Percentiles rank a stretch among this genome's conserved stretches.
phyloP scores from a whole-genome alignment of 2,888 invertebrate genomes.

The Rhorus exstirpatorius region DNA sequence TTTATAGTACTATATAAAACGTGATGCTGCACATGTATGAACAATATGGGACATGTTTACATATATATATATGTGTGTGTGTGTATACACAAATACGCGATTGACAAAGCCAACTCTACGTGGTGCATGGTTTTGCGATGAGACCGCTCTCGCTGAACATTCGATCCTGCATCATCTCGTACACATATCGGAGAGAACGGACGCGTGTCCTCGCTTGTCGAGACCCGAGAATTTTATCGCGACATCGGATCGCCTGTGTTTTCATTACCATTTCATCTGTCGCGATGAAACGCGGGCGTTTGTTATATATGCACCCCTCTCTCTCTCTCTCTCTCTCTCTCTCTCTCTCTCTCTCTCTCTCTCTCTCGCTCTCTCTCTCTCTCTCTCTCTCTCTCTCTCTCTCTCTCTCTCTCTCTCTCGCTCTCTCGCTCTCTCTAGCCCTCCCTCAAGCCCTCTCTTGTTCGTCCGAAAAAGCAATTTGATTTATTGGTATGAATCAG shows the following conservation, averaged over 20 bases:
- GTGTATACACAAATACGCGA: slow-evolving; percentile 43
- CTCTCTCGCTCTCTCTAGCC: neutral
- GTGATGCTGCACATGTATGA: slow-evolving; percentile 20
- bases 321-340: slow-evolving; percentile 9
- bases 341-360: neutral
- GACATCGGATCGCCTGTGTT: slow-evolving; percentile 82
- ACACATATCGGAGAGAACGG: slow-evolving; percentile 72
- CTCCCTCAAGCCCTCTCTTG: neutral
- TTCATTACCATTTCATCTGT: slow-evolving; percentile 84
- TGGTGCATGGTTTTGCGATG: slow-evolving; percentile 69
- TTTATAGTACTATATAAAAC: slow-evolving; percentile 3
- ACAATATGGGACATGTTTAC: slow-evolving; percentile 48
- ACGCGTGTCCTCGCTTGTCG: slow-evolving; percentile 80
- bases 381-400: slow-evolving; percentile 6
- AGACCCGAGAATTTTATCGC: slow-evolving; percentile 83
- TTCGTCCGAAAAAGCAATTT: slow-evolving; percentile 80
- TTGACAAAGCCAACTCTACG: slow-evolving; percentile 63
- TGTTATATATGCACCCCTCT: slow-evolving; percentile 49
- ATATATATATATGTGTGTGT: neutral
- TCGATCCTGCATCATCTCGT: slow-evolving; percentile 70
- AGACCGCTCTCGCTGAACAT: slow-evolving; percentile 37
- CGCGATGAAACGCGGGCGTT: slow-evolving; percentile 68
- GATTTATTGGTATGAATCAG: slow-evolving; percentile 80
- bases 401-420: slow-evolving; percentile 3
- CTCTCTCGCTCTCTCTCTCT: too few relatives aligned